A percentile compares a stretch with the other conserved stretches of the same genome.
phyloP scores from a whole-genome alignment of 2,888 invertebrate species.

The Chaetoderma sp. region DNA sequence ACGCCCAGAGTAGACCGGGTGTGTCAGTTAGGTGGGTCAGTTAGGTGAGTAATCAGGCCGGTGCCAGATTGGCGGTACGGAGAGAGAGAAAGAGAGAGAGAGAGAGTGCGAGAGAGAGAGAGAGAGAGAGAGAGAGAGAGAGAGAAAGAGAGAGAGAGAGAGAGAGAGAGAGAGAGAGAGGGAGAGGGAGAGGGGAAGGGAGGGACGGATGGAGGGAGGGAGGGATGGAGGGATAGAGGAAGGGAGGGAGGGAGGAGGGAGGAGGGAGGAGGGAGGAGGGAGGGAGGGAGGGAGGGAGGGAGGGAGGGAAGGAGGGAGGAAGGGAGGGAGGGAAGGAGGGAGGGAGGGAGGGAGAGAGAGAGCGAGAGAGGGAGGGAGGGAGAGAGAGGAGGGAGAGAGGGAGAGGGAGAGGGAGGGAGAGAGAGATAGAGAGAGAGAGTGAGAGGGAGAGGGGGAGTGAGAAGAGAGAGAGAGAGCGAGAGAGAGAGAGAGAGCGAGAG shows the following conservation, averaged over 20 bases:
- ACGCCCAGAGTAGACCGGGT: too few species aligned
- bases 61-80: not conserved
- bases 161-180: conserved; percentile 16
- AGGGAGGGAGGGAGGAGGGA: not conserved
- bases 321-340: not conserved
- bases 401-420: not conserved
- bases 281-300: conserved; percentile 14
- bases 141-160: conserved; percentile 21
- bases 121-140: not conserved
- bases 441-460: not conserved
- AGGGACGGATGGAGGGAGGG: too few species aligned
- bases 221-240: too few species aligned
- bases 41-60: not conserved
- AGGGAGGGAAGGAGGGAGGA: conserved; percentile 8
- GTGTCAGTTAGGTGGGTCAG: not conserved
- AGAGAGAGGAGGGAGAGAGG: not conserved
- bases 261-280: conserved; percentile 13
- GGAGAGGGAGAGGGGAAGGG: not conserved
- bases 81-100: conserved; percentile 9
- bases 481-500: too few species aligned
- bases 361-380: too few species aligned
- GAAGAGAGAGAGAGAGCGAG: too few species aligned
- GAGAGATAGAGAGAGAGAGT: too few species aligned
- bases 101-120: too few species aligned
- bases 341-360: too few species aligned